Evolutionary conservation across 2,113 vertebrate species (phyloP).

Genomic region (Rissa tridactyla): DNA sequence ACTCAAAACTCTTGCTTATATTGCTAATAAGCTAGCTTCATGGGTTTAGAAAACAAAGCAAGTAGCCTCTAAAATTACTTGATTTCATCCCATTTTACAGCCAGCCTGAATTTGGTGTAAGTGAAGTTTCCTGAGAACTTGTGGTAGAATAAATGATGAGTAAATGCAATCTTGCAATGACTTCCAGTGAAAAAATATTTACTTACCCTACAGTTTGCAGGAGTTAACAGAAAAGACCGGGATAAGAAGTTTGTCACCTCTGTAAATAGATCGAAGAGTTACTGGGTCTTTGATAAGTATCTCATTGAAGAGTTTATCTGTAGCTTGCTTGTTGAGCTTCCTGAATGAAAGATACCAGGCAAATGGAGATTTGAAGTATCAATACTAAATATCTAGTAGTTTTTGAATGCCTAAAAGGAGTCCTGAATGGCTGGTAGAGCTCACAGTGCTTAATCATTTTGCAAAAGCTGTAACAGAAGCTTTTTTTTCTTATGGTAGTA

Average conservation of each 20-base stretch:
- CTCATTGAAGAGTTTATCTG: background rate
- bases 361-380: background rate
- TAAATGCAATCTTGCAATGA: background rate
- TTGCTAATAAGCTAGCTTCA: background rate
- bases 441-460: background rate
- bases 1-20: background rate
- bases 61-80: background rate
- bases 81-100: background rate
- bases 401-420: rapidly evolving
- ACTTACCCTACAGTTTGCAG: background rate
- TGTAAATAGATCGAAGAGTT: background rate
- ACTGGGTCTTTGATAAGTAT: background rate
- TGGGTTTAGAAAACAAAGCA: background rate
- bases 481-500: background rate
- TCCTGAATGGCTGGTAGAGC: background rate
- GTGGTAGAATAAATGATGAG: background rate
- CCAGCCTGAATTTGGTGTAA: background rate
- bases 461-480: background rate
- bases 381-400: background rate
- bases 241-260: background rate
- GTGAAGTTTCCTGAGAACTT: background rate
- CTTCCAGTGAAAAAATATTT: background rate
- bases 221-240: background rate
- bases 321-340: background rate
- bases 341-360: background rate